Base-by-base conservation (phyloP, 2,113 vertebrate genomes). In the Osmerus eperlanus region DNA sequence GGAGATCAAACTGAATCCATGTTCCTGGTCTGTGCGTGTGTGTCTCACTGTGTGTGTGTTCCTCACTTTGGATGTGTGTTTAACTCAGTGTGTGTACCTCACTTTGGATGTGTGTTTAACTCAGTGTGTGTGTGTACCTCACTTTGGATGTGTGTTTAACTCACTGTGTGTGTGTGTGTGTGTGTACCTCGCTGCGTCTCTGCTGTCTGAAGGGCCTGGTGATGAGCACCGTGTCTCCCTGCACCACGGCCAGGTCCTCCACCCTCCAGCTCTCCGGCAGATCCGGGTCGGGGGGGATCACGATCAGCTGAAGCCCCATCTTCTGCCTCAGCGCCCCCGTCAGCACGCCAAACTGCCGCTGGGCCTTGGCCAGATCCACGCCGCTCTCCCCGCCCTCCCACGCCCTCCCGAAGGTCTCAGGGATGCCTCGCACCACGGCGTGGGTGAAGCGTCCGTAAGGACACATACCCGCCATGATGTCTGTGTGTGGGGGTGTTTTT, bases 271-370 rank as follows among this genome's bases (percentile, higher is more conserved):
- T 94, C 75, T 92, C 88, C 0, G 95, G 95, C 73, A 96, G 89
- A 15, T 89, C 87, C 0, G 94, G 87, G 71, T 94, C 93, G 0
- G 95, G 84, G 4, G 94, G 93, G 85, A 96, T 91, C 86, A 95
- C 95, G 3, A 97, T 91, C 58, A 97, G 90, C 91, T 97, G 95
- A 65, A 97, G 91, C n/a, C 95, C 95, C 70, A 96, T 87, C 77
- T 95, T 95, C 88, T 97, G 95, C 77, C 95, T 92, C 84, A 97
- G 87, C 41, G 95, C 94, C 28, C 95, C 95, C 0, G 92, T 93
- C 75, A 95, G 86, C 28, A 96, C 95, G 0, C 95, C 95, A 3
- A 94, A 94, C 86, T 97, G 95, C 29, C 95, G 91, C 84, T 95
- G 94, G 0, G 94, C 93, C 75, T 96, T 96, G 58, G 95, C 94